phyloP scores from a whole-genome alignment of 2,113 vertebrate species.

The Hyla sarda region DNA sequence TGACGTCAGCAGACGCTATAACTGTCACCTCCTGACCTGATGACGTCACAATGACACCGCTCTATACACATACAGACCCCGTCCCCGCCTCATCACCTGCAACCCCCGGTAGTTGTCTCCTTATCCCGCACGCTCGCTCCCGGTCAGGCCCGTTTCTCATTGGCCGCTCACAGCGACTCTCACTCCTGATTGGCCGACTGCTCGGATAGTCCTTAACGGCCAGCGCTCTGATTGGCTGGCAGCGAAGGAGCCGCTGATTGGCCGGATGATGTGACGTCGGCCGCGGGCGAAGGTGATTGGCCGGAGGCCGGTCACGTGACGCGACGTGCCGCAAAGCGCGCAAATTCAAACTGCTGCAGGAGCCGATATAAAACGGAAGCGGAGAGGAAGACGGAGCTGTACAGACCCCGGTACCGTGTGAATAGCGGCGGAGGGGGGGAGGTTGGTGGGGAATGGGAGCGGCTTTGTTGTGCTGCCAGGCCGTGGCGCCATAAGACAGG shows the following conservation, averaged over 20 bases:
- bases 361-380: constrained; percentile 61
- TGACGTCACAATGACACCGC: too few relatives aligned
- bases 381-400: not conserved
- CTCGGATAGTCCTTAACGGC: not conserved
- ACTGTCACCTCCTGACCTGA: too few relatives aligned
- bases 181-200: not conserved
- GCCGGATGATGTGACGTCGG: constrained; percentile 29
- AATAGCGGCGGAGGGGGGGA: not conserved
- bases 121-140: not conserved
- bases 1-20: too few relatives aligned
- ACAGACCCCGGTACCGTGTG: not conserved
- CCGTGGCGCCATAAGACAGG: not conserved
- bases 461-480: not conserved
- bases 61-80: too few relatives aligned
- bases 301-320: constrained; percentile 66
- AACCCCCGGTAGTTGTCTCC: not conserved
- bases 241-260: too few relatives aligned
- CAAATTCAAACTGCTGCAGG: constrained; percentile 88
- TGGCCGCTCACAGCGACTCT: not conserved
- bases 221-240: not conserved
- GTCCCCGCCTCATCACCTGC: not conserved
- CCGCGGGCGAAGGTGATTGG: constrained; percentile 62
- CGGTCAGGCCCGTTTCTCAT: not conserved
- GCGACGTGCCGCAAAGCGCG: constrained; percentile 77
- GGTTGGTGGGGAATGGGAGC: too few relatives aligned